phyloP scores from a whole-genome alignment of 53 echinoderm and acorn worm species.

The Holothuria scabra region DNA sequence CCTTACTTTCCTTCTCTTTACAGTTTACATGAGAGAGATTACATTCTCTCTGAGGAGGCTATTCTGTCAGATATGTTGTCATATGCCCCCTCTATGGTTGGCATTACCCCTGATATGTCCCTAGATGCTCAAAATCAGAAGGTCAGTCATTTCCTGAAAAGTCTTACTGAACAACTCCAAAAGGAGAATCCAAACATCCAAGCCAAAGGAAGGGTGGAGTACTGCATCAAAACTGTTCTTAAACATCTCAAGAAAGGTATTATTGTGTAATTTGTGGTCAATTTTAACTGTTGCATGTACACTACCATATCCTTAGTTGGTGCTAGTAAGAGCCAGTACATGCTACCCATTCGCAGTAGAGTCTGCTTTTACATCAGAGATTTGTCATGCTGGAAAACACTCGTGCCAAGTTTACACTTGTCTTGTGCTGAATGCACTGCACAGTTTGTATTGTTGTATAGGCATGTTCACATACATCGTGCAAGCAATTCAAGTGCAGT shows the following conservation, averaged over 20 bases:
- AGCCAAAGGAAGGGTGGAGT: neutral
- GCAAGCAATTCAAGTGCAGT: no score
- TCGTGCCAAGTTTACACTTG: no score
- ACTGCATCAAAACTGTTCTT: neutral
- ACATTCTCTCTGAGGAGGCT: conserved; percentile 54
- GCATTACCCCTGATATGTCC: conserved; percentile 8
- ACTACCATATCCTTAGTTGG: no score
- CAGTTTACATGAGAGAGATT: conserved; percentile 78
- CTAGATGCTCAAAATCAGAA: neutral
- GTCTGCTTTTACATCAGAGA: no score
- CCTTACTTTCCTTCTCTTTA: neutral
- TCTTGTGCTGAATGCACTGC: no score
- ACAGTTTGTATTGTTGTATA: no score
- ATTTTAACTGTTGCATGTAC: no score
- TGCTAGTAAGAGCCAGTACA: no score
- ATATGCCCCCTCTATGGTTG: conserved; percentile 51
- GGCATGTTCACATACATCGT: no score
- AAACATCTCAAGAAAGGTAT: neutral
- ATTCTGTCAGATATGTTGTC: conserved; percentile 65
- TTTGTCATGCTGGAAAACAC: no score
- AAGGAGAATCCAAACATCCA: neutral
- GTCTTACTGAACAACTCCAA: neutral
- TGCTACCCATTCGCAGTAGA: no score
- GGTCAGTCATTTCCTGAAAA: conserved; percentile 25
- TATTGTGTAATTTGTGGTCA: neutral